A percentile compares a stretch with the other conserved stretches of the same genome.
phyloP scores from a whole-genome alignment of 2,888 invertebrate genomes.

The Carpatolechia fugitivella region DNA sequence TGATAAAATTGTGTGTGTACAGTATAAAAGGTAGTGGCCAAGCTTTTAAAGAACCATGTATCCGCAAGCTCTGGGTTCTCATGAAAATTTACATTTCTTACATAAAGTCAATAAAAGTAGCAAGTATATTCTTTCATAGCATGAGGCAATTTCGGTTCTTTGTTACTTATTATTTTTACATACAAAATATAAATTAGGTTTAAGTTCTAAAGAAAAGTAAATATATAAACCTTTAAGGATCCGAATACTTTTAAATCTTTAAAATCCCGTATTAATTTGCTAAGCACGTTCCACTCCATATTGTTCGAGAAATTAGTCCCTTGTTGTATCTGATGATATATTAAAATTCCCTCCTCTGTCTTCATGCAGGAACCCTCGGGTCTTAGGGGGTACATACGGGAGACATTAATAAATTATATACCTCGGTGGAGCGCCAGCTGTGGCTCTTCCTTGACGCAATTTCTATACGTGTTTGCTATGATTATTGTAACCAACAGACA shows the following conservation, averaged over 20 bases:
- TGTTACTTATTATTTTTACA: too few relatives aligned
- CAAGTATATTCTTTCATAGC: too few relatives aligned
- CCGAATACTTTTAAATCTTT: not conserved
- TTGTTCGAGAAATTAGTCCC: not conserved
- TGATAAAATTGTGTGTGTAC: too few relatives aligned
- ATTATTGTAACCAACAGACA: not conserved
- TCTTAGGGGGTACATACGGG: not conserved
- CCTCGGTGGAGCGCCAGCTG: not conserved
- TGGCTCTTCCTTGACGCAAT: not conserved
- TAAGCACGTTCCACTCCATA: not conserved
- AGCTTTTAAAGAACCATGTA: too few relatives aligned
- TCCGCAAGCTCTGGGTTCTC: too few relatives aligned
- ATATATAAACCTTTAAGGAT: too few relatives aligned
- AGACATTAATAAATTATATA: slow-evolving; percentile 10
- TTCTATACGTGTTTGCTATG: not conserved
- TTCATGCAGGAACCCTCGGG: not conserved
- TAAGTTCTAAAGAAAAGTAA: too few relatives aligned
- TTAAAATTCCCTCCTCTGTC: not conserved
- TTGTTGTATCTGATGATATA: not conserved
- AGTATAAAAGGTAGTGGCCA: too few relatives aligned
- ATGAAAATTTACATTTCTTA: too few relatives aligned
- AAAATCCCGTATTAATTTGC: not conserved
- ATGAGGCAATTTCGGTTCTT: too few relatives aligned
- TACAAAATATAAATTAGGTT: too few relatives aligned
- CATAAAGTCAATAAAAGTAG: too few relatives aligned